phyloP scores from a whole-genome alignment of 2,888 invertebrate genomes.

The Melanostoma scalare region DNA sequence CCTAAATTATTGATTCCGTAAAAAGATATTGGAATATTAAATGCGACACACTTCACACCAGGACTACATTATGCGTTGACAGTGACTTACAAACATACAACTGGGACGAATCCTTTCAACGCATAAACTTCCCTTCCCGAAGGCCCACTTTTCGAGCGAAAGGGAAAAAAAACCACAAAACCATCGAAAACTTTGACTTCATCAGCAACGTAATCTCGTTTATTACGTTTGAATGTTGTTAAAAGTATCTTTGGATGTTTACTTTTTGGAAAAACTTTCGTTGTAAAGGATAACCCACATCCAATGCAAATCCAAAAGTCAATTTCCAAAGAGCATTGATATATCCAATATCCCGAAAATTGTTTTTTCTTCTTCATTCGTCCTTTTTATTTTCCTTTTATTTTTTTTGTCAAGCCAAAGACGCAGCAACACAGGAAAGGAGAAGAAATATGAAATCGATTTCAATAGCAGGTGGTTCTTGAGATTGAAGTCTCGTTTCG shows the following conservation, averaged over 20 bases:
- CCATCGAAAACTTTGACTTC: too few species aligned
- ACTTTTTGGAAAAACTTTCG: too few species aligned
- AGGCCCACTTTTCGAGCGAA: background rate
- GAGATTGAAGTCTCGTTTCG: slow-evolving; percentile 37
- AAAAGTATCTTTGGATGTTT: too few species aligned
- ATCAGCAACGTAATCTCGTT: too few species aligned
- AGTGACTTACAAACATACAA: slow-evolving; percentile 42
- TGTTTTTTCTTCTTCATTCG: background rate
- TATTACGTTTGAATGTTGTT: too few species aligned
- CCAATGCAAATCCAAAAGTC: slow-evolving; percentile 8
- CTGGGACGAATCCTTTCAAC: slow-evolving; percentile 1
- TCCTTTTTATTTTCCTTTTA: background rate
- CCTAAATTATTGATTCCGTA: slow-evolving; percentile 63
- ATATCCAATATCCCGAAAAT: slow-evolving; percentile 1
- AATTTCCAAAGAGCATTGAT: background rate
- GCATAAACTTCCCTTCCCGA: background rate
- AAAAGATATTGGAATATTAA: slow-evolving; percentile 60
- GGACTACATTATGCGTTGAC: slow-evolving; percentile 38
- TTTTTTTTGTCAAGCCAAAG: background rate
- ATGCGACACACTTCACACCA: slow-evolving; percentile 39
- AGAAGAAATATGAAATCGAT: slow-evolving; percentile 41
- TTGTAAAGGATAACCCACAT: background rate
- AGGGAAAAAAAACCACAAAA: background rate
- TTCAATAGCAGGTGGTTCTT: slow-evolving; percentile 53
- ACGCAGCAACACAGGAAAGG: background rate